Evolutionary conservation across 2,888 invertebrate species (phyloP).

Genomic region (Pherbina coryleti): DNA sequence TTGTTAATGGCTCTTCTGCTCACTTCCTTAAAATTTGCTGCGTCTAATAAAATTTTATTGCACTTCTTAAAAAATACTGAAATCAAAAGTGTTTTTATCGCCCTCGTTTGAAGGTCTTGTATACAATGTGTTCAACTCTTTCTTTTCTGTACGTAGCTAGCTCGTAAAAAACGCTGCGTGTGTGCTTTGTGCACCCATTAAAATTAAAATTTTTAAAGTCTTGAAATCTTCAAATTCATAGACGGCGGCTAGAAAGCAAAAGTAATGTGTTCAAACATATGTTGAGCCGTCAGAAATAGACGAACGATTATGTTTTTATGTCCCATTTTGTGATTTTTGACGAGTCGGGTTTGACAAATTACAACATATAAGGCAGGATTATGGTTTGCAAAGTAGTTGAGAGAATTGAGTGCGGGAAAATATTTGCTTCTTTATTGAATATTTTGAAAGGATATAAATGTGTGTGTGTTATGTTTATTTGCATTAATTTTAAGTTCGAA

Average conservation of each 20-base stretch:
- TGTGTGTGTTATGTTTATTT: too few species aligned
- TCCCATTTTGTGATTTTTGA: too few species aligned
- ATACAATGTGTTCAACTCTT: not conserved
- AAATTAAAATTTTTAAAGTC: not conserved
- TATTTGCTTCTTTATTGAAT: too few species aligned
- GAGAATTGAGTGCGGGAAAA: too few species aligned
- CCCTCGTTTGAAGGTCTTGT: not conserved
- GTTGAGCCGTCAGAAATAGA: not conserved
- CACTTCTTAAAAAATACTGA: conserved; percentile 14
- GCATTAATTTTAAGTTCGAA: too few species aligned
- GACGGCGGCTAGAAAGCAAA: not conserved
- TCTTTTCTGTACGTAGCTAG: not conserved
- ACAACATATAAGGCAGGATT: too few species aligned
- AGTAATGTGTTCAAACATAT: conserved; percentile 13
- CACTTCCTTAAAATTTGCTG: conserved; percentile 7
- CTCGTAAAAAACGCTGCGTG: conserved; percentile 17
- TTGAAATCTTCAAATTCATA: not conserved
- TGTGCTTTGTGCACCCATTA: conserved; percentile 14
- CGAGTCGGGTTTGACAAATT: too few species aligned
- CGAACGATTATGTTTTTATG: too few species aligned
- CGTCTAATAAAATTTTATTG: conserved; percentile 3
- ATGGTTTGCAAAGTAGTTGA: too few species aligned
- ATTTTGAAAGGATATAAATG: too few species aligned
- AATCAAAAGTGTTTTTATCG: conserved; percentile 12
- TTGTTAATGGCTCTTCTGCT: not conserved